Percentiles rank a stretch among this genome's conserved stretches.
phyloP scores from a whole-genome alignment of 1,140 invertebrate species.

The Cryptotermes secundus region DNA sequence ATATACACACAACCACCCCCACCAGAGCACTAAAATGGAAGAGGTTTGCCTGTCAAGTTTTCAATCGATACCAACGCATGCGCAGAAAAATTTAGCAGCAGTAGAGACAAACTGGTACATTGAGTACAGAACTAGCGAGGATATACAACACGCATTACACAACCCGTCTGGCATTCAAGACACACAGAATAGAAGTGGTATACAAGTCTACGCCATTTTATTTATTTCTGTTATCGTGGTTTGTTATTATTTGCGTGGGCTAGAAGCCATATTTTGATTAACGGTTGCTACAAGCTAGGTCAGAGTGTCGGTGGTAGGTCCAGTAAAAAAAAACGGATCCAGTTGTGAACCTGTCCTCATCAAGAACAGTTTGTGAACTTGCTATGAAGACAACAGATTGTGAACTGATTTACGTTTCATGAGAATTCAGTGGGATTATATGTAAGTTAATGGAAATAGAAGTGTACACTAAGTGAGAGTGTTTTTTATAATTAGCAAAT shows the following conservation, averaged over 20 bases:
- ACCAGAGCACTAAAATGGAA: not conserved
- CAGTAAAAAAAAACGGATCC: not conserved
- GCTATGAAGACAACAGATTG: too few species aligned
- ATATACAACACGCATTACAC: not conserved
- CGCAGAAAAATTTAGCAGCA: not conserved
- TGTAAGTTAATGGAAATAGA: too few species aligned
- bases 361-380: not conserved
- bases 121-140: not conserved
- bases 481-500: too few species aligned
- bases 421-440: too few species aligned
- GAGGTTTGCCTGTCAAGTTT: conserved; percentile 14
- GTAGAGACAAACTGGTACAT: not conserved
- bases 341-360: not conserved
- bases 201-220: not conserved
- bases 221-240: not conserved
- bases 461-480: too few species aligned
- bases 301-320: not conserved
- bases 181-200: not conserved
- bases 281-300: not conserved
- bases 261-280: not conserved
- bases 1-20: not conserved
- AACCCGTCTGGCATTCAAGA: not conserved
- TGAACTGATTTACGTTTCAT: too few species aligned
- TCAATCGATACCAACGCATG: not conserved
- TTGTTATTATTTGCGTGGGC: not conserved